Conservation (phyloP, 2,113 vertebrate species). For the Paramormyrops kingsleyae region DNA sequence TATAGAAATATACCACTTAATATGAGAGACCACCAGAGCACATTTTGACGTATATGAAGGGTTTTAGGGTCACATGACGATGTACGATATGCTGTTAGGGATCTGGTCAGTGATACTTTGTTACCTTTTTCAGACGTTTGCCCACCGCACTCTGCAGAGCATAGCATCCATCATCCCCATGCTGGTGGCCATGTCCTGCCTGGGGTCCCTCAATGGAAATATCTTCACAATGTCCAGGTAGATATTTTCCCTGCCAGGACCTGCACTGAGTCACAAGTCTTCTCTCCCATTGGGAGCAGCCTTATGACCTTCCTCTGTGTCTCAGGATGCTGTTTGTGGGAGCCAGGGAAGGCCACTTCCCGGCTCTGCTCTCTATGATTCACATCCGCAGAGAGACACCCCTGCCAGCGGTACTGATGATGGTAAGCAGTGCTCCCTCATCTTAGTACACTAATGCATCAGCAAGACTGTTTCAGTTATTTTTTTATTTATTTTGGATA, state of each 20-base stretch:
- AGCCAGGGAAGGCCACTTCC: conserved; percentile 93
- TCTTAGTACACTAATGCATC: background rate
- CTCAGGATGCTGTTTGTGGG: conserved; percentile 65
- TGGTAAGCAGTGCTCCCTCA: conserved; percentile 60
- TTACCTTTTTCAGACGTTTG: conserved; percentile 46
- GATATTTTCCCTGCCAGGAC: background rate
- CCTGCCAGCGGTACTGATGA: conserved; percentile 83
- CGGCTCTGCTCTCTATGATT: conserved; percentile 93
- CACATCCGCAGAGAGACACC: conserved; percentile 89
- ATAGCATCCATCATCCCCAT: conserved; percentile 66
- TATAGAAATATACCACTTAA: background rate
- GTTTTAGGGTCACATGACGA: background rate
- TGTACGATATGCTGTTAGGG: background rate
- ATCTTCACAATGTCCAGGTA: conserved; percentile 74
- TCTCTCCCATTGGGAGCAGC: background rate
- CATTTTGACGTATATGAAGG: background rate
- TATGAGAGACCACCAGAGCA: background rate
- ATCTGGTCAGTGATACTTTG: background rate
- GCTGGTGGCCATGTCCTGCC: conserved; percentile 76
- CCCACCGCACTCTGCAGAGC: conserved; percentile 60
- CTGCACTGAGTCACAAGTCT: background rate
- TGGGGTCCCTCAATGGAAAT: conserved; percentile 76
- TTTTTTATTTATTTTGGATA: too few relatives aligned
- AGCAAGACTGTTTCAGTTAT: too few relatives aligned
- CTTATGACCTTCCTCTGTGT: background rate